phyloP scores from a whole-genome alignment of 1,140 invertebrate genomes.

The Anagrus nilaparvatae region DNA sequence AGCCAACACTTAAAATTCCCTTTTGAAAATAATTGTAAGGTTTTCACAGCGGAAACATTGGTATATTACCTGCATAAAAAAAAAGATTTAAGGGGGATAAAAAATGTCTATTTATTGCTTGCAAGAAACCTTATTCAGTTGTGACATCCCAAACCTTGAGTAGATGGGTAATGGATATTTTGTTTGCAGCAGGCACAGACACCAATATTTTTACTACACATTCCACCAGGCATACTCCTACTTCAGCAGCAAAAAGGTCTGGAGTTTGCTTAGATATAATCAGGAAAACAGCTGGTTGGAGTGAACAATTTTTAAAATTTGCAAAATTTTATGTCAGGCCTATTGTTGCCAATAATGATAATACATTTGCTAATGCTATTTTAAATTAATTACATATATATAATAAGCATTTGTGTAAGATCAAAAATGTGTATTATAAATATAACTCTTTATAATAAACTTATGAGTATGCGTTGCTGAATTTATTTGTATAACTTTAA shows the following conservation, averaged over 20 bases:
- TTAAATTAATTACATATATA: too few relatives aligned
- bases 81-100: too few relatives aligned
- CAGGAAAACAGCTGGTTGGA: constrained; percentile 2
- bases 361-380: too few relatives aligned
- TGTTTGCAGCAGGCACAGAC: neutral
- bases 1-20: constrained; percentile 1
- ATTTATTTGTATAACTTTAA: too few relatives aligned
- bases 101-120: too few relatives aligned
- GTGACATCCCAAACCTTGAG: neutral
- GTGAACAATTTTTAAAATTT: neutral
- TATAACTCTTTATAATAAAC: too few relatives aligned
- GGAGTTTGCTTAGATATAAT: neutral
- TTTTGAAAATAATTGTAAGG: neutral
- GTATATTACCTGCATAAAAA: too few relatives aligned
- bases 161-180: constrained; percentile 1
- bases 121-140: neutral
- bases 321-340: neutral
- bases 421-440: too few relatives aligned
- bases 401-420: too few relatives aligned
- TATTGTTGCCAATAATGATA: too few relatives aligned
- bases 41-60: neutral
- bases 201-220: constrained; percentile 1
- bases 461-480: too few relatives aligned
- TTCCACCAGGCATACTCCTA: neutral
- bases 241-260: neutral